phyloP scores from a whole-genome alignment of 2,113 vertebrate species.

The Ciconia boyciana region DNA sequence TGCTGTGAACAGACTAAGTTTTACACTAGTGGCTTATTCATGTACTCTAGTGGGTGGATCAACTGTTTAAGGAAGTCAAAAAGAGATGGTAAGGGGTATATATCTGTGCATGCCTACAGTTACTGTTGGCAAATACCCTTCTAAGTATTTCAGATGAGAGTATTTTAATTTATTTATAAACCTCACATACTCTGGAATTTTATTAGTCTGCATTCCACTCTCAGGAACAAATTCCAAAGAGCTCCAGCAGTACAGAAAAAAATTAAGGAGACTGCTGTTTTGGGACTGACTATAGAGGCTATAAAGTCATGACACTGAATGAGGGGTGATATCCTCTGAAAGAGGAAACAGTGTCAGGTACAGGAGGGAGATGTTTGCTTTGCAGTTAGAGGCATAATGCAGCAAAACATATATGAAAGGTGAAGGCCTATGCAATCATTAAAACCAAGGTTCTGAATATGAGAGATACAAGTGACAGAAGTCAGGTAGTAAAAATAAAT shows the following conservation, averaged over 20 bases:
- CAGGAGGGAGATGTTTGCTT: not conserved
- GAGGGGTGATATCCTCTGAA: not conserved
- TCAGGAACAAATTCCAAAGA: constrained; percentile 11
- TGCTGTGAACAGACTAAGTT: not conserved
- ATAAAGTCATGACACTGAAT: not conserved
- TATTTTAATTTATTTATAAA: constrained; percentile 43
- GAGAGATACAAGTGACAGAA: not conserved
- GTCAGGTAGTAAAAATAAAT: not conserved
- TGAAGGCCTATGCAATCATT: not conserved
- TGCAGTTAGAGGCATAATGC: not conserved
- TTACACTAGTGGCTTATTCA: not conserved
- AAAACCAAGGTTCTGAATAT: not conserved
- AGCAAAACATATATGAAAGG: fast-evolving
- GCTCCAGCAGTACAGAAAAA: not conserved
- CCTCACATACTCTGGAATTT: not conserved
- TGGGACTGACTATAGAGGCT: not conserved
- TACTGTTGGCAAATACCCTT: not conserved
- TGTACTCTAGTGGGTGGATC: not conserved
- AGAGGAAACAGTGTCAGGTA: not conserved
- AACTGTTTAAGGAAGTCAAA: not conserved
- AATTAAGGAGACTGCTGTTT: not conserved
- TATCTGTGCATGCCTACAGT: not conserved
- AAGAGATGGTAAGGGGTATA: not conserved
- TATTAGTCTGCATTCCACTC: constrained; percentile 41
- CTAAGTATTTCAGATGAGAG: not conserved